Conservation (phyloP, 37 sponge, comb jelly and placozoan genomes). For the Agelas oroides region DNA sequence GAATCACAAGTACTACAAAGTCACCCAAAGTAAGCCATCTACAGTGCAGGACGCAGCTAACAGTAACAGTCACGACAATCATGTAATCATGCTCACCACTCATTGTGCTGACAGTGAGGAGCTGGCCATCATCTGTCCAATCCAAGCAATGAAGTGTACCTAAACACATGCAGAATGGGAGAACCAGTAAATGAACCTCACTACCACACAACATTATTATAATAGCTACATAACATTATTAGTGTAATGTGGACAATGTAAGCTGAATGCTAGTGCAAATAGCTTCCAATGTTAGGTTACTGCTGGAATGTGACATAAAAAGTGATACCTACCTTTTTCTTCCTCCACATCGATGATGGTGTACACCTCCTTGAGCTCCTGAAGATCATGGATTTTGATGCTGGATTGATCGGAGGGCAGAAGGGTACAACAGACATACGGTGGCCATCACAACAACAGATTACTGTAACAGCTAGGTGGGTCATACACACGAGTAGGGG, state of each 20-base stretch:
- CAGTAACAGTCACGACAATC: too few species aligned
- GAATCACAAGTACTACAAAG: too few species aligned
- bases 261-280: too few species aligned
- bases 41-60: too few species aligned
- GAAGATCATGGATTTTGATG: conserved; percentile 91
- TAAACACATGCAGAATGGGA: not conserved
- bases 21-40: too few species aligned
- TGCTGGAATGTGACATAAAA: too few species aligned
- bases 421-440: not conserved
- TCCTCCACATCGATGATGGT: conserved; percentile 90
- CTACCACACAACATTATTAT: too few species aligned
- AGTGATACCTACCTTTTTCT: conserved; percentile 52
- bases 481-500: too few species aligned
- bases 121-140: conserved; percentile 98
- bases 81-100: conserved; percentile 79
- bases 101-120: conserved; percentile 84
- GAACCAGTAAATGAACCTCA: too few species aligned
- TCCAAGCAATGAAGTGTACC: conserved; percentile 70
- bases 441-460: not conserved
- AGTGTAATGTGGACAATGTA: too few species aligned
- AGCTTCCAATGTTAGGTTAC: not conserved
- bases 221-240: too few species aligned
- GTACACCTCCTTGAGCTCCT: conserved; percentile 92
- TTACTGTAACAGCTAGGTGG: not conserved
- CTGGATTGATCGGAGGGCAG: conserved; percentile 8